phyloP scores from a whole-genome alignment of 2,888 invertebrate genomes.

The Trachelus tabidus region DNA sequence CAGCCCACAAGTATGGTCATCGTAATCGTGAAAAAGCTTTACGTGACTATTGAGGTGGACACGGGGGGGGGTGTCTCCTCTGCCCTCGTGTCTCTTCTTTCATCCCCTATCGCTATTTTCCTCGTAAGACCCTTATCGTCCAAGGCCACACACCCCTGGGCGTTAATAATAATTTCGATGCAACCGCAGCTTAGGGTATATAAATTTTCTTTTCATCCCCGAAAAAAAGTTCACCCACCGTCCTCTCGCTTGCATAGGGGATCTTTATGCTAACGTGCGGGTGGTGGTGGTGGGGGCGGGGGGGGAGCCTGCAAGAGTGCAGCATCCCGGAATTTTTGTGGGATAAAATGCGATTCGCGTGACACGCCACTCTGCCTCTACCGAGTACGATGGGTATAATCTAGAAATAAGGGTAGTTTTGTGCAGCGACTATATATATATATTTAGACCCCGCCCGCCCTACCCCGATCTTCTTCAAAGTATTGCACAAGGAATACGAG shows the following conservation, averaged over 20 bases:
- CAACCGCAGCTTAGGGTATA: conserved; percentile 39
- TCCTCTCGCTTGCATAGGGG: no score
- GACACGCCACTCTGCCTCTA: background rate
- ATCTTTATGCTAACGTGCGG: no score
- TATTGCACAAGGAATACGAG: background rate
- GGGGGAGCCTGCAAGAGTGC: background rate
- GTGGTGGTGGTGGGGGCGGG: no score
- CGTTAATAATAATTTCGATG: conserved; percentile 36
- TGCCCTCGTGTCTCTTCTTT: conserved; percentile 12
- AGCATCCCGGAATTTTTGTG: background rate
- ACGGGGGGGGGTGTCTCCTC: conserved; percentile 1
- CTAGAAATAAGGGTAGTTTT: background rate
- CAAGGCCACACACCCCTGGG: conserved; percentile 44
- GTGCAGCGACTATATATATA: background rate
- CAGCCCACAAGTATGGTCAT: conserved; percentile 34
- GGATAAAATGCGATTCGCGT: background rate
- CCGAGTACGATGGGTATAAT: background rate
- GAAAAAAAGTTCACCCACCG: background rate
- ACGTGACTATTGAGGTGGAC: conserved; percentile 31
- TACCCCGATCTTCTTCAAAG: background rate
- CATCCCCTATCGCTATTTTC: conserved; percentile 23
- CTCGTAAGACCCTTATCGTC: conserved; percentile 56
- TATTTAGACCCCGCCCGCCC: background rate
- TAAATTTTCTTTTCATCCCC: conserved; percentile 1
- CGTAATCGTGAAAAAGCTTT: conserved; percentile 27